Base-by-base conservation (phyloP, 1,140 invertebrate genomes). In the Cydia amplana region DNA sequence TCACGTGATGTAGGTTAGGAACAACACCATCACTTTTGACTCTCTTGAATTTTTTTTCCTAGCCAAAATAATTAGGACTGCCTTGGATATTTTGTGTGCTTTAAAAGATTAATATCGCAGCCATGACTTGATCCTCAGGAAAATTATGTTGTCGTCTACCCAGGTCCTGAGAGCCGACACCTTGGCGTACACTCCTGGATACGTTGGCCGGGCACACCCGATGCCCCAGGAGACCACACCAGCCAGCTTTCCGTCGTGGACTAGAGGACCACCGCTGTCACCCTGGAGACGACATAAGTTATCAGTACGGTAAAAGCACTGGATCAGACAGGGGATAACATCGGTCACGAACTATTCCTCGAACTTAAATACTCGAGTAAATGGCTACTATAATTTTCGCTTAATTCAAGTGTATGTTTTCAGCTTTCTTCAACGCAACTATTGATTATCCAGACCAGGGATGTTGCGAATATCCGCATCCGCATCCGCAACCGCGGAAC, bases 161-260 rank as follows among this genome's bases (percentile, higher is more conserved):
- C 92, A 94, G 51, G 82, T 78, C 20, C 90, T 83, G 16, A 93
- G 78, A n/a, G 80, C 83, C 16, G 93, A 86, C 12, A 95, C 93
- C 74, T 94, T 94, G 0, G 95, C 93, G 83, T 95, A 96, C 14
- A 96, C 94, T 36, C 95, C 95, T 5, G 95, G 95, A 79, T 92
- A 93, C 9, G 90, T 91, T 0, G 94, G 91, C 76, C 93, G 81
- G 4, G 93, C 95, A 79, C 95, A 96, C 0, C 93, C 93, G 25
- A 93, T 83, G 9, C 95, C 95, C 93, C 94, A 95, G 2, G 95
- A 95, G 0, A 95, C 93, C 4, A 95, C 84, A 23, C 95, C 95
- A 77, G 93, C 90, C 12, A 95, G 81, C 70, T 86, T 89, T 23
- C 88, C 89, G 20, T 91, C 78, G 9, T 88, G 78, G n/a, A 94